Base-by-base conservation (phyloP, 2,888 invertebrate species). In the Orthosia incerta region DNA sequence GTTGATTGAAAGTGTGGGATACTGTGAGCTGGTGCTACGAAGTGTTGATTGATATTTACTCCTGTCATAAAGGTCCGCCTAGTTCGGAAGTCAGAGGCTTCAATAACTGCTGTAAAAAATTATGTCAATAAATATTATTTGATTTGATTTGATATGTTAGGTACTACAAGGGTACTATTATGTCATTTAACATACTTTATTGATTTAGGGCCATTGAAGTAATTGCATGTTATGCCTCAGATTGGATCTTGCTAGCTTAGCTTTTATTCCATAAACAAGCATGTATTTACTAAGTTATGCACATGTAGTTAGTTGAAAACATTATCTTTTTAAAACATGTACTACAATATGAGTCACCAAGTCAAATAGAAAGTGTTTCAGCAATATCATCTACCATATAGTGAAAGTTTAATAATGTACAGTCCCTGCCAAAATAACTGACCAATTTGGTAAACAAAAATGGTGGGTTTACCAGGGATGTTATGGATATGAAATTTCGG, bases 331-430 rank as follows among this genome's bases (percentile, higher is more conserved):
- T 74, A 13, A 23, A 26, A 76, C 16, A 51, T 39, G 3, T 23
- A 53, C 4, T 3, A 51, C n/a, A 31, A 23, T 11, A 51, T 73
- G 61, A 79, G 55, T 65, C 51, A 53, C 61, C 13, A 62, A 61
- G 39, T 51, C 56, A 48, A 74, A 75, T 65, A 77, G 81, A 80
- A 77, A 77, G 65, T 77, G 51, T 65, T 80, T 61, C 59, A 74
- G 55, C 15, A 15, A 26, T 65, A 60, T 51, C 9, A 31, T 3
- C n/a, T 39, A 46, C 5, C n/a, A 15, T 20, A 50, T 39, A 26
- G 76, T 75, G 81, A 77, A 77, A 77, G 61, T 65, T 61, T 50
- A 59, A 23, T 71, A 39, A 51, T 55, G 23, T 63, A 61, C 15
- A 16, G 7, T 16, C 5, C 55, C n/a, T 64, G 51, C 75, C 31